Conservation (phyloP, 2,888 invertebrate genomes). For the Nomada fucata region DNA sequence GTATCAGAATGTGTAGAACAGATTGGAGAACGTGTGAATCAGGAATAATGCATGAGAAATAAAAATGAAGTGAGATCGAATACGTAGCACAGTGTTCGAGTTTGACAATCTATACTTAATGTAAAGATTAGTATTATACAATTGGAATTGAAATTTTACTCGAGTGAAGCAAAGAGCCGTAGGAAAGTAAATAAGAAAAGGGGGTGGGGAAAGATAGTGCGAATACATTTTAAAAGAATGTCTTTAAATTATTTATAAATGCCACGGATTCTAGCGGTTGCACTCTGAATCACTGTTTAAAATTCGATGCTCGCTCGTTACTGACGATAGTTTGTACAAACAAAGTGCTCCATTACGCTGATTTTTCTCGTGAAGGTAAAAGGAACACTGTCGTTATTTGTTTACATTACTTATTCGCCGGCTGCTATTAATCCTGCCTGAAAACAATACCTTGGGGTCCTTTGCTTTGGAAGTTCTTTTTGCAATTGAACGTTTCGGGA, state of each 20-base stretch:
- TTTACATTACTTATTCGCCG: background rate
- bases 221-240: conserved; percentile 6
- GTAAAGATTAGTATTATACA: background rate
- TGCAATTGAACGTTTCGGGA: no score
- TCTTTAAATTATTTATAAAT: conserved; percentile 18
- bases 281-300: conserved; percentile 5
- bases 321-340: conserved; percentile 13
- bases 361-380: background rate
- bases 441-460: no score
- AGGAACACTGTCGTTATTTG: background rate
- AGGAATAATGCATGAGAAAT: no score
- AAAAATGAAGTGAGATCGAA: no score
- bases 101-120: no score
- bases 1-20: no score
- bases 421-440: background rate
- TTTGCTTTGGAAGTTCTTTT: no score
- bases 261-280: background rate
- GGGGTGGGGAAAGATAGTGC: no score
- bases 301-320: conserved; percentile 9
- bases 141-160: background rate
- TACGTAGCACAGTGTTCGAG: no score
- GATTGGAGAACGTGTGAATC: no score
- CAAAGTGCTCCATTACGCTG: background rate
- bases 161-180: background rate
- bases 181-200: background rate